A percentile compares a stretch with the other conserved stretches of the same genome.
Evolutionary conservation across 2,113 vertebrate species (phyloP).

Genomic region (Gorsachius goisagi): DNA sequence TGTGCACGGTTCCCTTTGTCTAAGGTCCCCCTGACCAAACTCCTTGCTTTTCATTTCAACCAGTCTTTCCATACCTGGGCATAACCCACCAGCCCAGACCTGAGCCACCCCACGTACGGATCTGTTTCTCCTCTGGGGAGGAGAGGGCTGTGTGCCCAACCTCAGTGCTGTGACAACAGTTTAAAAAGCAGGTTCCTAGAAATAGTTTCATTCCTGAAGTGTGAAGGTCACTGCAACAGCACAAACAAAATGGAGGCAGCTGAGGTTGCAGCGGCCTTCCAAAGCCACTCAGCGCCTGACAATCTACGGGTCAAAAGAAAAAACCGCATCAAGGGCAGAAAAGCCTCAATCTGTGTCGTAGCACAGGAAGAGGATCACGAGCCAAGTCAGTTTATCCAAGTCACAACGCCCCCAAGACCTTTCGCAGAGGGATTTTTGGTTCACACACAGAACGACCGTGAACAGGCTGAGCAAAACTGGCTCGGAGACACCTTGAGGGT

Average conservation of each 20-base stretch:
- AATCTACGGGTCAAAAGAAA: slow-evolving; percentile 40
- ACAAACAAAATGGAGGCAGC: slow-evolving; percentile 60
- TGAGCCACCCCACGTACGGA: neutral
- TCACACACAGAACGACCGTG: neutral
- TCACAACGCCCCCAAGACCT: neutral
- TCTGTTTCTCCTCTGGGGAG: neutral
- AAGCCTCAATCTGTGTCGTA: neutral
- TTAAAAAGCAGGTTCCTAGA: slow-evolving; percentile 39
- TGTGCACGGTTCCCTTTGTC: neutral
- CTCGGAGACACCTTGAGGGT: neutral
- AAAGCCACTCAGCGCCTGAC: slow-evolving; percentile 18
- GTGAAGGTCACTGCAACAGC: slow-evolving; percentile 64
- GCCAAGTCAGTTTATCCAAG: neutral
- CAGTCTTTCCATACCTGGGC: neutral
- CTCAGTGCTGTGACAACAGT: neutral
- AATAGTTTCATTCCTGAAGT: slow-evolving; percentile 44
- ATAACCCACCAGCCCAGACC: neutral
- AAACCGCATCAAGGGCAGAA: slow-evolving; percentile 20
- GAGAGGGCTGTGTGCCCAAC: neutral
- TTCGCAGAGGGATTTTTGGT: neutral
- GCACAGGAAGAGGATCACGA: slow-evolving; percentile 5
- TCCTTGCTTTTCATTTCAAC: neutral
- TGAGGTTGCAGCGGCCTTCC: neutral
- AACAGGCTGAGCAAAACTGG: neutral
- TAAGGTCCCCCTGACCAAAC: neutral